Evolutionary conservation across 92 coral and sea anemone genomes (phyloP), one percentile per base, ranked within the genome.

Genomic region (Pocillopora meandrina): DNA sequence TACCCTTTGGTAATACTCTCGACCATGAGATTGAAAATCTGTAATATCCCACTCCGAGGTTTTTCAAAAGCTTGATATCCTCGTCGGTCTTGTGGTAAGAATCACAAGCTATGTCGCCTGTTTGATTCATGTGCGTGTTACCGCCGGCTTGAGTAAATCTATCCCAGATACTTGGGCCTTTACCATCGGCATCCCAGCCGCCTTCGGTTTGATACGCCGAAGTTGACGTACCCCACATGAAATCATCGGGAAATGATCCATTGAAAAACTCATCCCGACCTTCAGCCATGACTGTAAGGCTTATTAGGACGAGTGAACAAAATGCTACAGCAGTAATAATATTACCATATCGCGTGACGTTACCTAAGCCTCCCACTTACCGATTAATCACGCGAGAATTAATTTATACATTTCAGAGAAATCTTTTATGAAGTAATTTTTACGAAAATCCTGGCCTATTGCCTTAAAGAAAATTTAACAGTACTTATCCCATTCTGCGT

Each of bases 201-300:
- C 98, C 98, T 89, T 95, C 98, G 87, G 93, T 82, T 76, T 95
- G 98, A 72, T 95, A 93, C 16, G 98, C 96, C 12, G 98, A 91
- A 17, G 93, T 89, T 20, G 98, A 95, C 5, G 90, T 88, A n/a
- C 98, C 98, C 98, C 98, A 95, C 73, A 93, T 89, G 84, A 95
- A 95, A 82, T 85, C 93, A 20, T 93, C 74, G 61, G 98, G 98
- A 78, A 95, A 95, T 17, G 71, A 72, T 56, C 87, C 96, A 20
- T 90, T 62, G 42, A 84, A 34, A 65, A 91, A 86, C 57, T 83
- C 76, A 15, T 26, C 60, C 62, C 33, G 33, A 9, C 65, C 74
- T 20, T 74, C 64, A 16, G 86, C 86, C 86, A 83, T 83, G 64
- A 33, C 16, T n/a, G 9, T 21, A 10, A 61, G 36, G 16, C 60